Base-by-base conservation (phyloP, 2,888 invertebrate species). In the Cancer borealis region DNA sequence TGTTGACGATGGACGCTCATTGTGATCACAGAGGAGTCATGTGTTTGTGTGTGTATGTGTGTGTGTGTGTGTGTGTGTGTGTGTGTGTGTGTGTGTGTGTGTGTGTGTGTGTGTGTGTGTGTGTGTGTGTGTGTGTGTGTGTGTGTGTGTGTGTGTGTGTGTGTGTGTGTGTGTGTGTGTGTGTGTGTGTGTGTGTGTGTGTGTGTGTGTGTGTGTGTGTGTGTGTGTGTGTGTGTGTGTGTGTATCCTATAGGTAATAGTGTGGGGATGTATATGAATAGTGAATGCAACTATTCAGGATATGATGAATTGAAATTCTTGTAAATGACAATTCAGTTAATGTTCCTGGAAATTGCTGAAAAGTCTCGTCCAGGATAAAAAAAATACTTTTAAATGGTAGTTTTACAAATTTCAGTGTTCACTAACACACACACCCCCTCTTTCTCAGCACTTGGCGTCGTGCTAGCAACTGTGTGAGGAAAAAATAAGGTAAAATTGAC, bases 51-150 rank as follows among this genome's bases (percentile, higher is more conserved):
- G 66, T 66, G 5, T 66, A n/a, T 66, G 5, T 66, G 66, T 66
- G 66, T 66, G 66, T 66, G 66, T 66, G 66, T 66, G 66, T 66
- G 66, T 66, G 66, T 66, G 66, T 66, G 66, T 66, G 12, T 66
- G 60, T 66, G 21, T 17, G 60, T 66, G 21, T 17, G 60, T 66
- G 60, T 17, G 60, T 66, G 60, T 17, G 60, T 66, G 12, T 17
- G 17, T 21, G 66, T n/a, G 21, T 66, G 66, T n/a, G 66, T 66
- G 66, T 66, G 66, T 66, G 66, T 21, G n/a, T 21, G n/a, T 66
- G 66, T 21, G 17, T 66, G 10, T 66, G 66, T 66, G 17, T 54
- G 54, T 54, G 66, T 66, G 66, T 21, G n/a, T 21, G n/a, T 66
- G 66, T 21, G 17, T 66, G 10, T 66, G 66, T 66, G 17, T 54